Conservation (phyloP, 1,140 invertebrate species). For the Apis florea region DNA sequence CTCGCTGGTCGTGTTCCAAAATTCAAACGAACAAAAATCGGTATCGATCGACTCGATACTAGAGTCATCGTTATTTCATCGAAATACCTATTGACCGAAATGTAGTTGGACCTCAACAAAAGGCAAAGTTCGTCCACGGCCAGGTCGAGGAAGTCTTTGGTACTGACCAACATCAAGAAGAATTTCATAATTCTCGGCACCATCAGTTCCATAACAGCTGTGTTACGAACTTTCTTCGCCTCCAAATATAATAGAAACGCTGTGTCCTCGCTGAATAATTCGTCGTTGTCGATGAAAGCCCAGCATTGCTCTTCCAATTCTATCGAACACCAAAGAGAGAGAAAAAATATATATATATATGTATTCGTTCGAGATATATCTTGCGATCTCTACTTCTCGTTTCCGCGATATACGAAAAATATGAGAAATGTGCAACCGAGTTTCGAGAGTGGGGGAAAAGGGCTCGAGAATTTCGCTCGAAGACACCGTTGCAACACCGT, state of each 20-base stretch:
- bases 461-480: background rate
- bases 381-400: background rate
- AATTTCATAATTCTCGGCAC: slow-evolving; percentile 86
- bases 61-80: too few species aligned
- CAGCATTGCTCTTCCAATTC: slow-evolving; percentile 88
- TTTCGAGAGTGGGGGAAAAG: too few species aligned
- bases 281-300: slow-evolving; percentile 85
- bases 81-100: slow-evolving; percentile 86
- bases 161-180: slow-evolving; percentile 86
- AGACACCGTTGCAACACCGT: background rate
- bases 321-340: slow-evolving; percentile 62
- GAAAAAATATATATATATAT: background rate
- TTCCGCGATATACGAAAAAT: background rate
- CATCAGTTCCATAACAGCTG: slow-evolving; percentile 85
- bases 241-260: slow-evolving; percentile 86
- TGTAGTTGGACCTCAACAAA: slow-evolving; percentile 85
- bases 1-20: slow-evolving; percentile 80
- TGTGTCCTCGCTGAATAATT: slow-evolving; percentile 85
- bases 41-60: too few species aligned
- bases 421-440: background rate
- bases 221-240: slow-evolving; percentile 80
- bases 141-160: slow-evolving; percentile 85
- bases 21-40: too few species aligned
- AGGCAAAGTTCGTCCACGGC: slow-evolving; percentile 83
- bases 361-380: too few species aligned